These are phyloP conservation scores for Geodia barretti DNA, from an alignment of 37 sponge, comb jelly and placozoan species.

Conservation along the genomic window DNA sequence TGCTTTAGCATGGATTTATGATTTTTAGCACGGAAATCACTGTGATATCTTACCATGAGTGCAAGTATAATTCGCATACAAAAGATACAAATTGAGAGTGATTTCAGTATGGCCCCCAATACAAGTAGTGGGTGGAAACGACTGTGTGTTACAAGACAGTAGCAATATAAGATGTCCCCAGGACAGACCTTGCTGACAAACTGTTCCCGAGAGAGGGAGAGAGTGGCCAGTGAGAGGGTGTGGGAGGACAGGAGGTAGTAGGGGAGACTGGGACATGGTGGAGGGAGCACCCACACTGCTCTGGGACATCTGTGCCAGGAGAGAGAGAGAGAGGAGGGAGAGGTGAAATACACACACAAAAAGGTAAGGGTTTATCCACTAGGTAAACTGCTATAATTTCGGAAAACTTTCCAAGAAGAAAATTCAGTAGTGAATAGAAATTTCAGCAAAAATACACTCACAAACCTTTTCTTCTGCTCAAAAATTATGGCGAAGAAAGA, in stretches of 20 bases:
- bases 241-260: slow-evolving; percentile 25
- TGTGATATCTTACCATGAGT: not conserved
- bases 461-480: too few species aligned
- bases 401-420: not conserved
- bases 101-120: too few species aligned
- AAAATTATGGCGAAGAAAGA: too few species aligned
- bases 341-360: not conserved
- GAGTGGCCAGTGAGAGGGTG: slow-evolving; percentile 28
- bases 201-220: slow-evolving; percentile 56
- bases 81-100: too few species aligned
- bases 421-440: not conserved
- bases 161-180: too few species aligned
- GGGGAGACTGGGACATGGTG: slow-evolving; percentile 27
- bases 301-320: slow-evolving; percentile 21
- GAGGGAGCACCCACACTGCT: slow-evolving; percentile 39
- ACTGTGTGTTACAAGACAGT: too few species aligned
- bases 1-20: too few species aligned
- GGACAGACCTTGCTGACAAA: slow-evolving; percentile 70
- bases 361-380: not conserved
- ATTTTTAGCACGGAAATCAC: too few species aligned
- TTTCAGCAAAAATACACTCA: not conserved
- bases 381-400: not conserved
- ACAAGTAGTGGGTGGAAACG: too few species aligned
- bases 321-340: not conserved
- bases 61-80: too few species aligned